These are phyloP conservation scores for Columba janthina DNA, from an alignment of 2,113 vertebrate genomes.

Conservation along the genomic window DNA sequence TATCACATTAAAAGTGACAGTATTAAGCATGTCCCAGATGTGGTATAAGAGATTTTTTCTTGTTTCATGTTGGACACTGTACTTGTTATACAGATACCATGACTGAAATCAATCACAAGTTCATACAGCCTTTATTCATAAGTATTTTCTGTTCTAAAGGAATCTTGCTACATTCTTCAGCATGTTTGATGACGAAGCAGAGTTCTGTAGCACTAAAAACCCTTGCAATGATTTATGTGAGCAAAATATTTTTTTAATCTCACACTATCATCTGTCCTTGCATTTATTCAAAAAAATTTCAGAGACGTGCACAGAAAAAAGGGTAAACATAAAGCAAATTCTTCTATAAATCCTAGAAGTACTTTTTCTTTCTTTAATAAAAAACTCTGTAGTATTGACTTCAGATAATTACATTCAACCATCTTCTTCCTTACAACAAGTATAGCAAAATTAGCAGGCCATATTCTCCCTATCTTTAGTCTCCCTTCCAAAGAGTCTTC, in stretches of 20 bases:
- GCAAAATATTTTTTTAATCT: background rate
- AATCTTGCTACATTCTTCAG: background rate
- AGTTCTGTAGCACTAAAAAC: background rate
- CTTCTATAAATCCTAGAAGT: background rate
- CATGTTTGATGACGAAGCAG: background rate
- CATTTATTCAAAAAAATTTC: background rate
- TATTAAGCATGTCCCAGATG: background rate
- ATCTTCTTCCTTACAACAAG: background rate
- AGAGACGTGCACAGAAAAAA: background rate
- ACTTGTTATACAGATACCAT: background rate
- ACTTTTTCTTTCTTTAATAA: background rate
- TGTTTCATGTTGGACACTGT: background rate
- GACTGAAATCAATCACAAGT: background rate
- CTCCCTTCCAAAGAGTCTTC: background rate
- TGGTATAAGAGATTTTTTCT: background rate
- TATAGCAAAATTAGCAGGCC: background rate
- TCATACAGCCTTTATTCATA: background rate
- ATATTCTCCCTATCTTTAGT: background rate
- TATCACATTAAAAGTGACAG: background rate
- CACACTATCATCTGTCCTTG: background rate
- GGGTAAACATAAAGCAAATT: background rate
- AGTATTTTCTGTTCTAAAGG: background rate
- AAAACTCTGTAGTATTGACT: background rate
- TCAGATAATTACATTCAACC: background rate
- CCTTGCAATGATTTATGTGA: background rate